phyloP scores from a whole-genome alignment of 2,113 vertebrate species.

The Pterocles burchelli region DNA sequence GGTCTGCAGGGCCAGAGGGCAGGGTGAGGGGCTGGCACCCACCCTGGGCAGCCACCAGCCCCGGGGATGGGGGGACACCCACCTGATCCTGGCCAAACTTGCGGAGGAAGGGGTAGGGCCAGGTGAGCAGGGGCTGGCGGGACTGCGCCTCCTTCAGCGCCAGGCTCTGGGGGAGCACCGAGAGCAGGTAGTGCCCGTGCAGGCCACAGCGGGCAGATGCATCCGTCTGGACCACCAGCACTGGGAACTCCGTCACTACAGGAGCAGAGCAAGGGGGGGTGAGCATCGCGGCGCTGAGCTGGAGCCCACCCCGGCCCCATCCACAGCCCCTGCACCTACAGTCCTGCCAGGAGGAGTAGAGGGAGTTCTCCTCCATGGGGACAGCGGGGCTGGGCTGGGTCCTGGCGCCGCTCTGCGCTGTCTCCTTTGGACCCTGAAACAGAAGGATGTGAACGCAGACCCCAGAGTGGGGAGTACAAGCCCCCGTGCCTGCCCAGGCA shows the following conservation, averaged over 20 bases:
- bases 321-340: constrained; percentile 20
- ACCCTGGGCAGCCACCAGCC: not conserved
- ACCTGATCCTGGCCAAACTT: constrained; percentile 89
- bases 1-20: not conserved
- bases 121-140: constrained; percentile 70
- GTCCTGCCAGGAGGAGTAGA: constrained; percentile 84
- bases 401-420: not conserved
- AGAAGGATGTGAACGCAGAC: not conserved
- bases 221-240: constrained; percentile 77
- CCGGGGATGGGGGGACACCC: not conserved
- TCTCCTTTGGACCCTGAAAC: constrained; percentile 59
- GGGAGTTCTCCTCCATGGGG: constrained; percentile 83
- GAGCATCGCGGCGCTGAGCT: not conserved
- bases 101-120: constrained; percentile 86
- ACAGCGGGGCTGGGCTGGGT: constrained; percentile 11
- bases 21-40: not conserved
- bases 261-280: not conserved
- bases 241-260: constrained; percentile 74
- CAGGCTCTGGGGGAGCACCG: constrained; percentile 69
- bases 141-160: constrained; percentile 67
- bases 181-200: constrained; percentile 80
- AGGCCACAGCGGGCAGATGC: constrained; percentile 80
- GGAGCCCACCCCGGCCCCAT: not conserved
- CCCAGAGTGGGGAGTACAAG: rapidly evolving
- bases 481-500: too few species aligned